Base-by-base conservation (phyloP, 2,797 vertebrate genomes). In the Molossus molossus region DNA sequence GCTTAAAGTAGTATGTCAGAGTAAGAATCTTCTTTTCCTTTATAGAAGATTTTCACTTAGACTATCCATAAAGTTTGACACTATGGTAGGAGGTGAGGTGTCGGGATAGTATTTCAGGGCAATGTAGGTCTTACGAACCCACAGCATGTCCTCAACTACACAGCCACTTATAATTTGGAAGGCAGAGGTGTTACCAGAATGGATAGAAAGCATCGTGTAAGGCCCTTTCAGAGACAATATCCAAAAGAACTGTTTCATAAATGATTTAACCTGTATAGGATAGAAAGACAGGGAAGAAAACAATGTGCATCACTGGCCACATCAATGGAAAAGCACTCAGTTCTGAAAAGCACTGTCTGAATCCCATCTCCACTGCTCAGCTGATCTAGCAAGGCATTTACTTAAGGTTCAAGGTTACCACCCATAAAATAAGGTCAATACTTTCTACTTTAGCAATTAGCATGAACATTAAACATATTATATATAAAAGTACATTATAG, bases 131-230 rank as follows among this genome's bases (percentile, higher is more conserved):
- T 92, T 79, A 37, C 17, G 50, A 95, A 45, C 23, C 57, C 50
- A 48, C 0, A 29, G 13, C 11, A 25, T 60, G 11, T 65, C 17
- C 53, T 94, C 45, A 90, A 29, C 65, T 82, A 60, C 12, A 83
- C 58, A 75, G 21, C 5, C 29, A 33, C 13, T 90, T 93, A 65
- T 14, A 85, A 91, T 94, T 95, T 37, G 64, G 7, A 64, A 65
- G 25, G 17, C 12, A 83, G 20, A 75, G 6, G 20, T 14, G 45
- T 62, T n/a, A 20, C 5, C 23, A 80, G 12, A 76, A 73, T 50
- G 10, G 23, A 40, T 8, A 65, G 50, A 87, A 69, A 37, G 21
- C 3, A 2, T 33, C 79, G 1, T 86, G n/a, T 21, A 86, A 82
- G 29, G 9, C 5, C 33, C 0, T 81, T 87, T 83, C 20, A 76